phyloP scores from a whole-genome alignment of 2,888 invertebrate species.

The Hoplodrina ambigua region DNA sequence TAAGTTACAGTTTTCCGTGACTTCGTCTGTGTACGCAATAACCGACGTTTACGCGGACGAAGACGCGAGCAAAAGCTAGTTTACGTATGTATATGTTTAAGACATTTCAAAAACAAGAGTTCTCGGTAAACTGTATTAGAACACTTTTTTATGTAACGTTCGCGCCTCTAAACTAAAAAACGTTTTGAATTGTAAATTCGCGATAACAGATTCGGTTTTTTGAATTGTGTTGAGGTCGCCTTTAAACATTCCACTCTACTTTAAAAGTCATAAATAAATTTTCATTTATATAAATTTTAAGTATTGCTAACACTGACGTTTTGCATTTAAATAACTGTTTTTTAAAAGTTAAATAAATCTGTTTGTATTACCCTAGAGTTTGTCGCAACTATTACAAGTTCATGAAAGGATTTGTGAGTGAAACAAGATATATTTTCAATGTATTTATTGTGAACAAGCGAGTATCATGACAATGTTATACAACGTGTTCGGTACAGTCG shows the following conservation, averaged over 20 bases:
- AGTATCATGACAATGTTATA: conserved; percentile 43
- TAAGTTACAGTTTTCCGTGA: too few species aligned
- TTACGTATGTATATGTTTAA: conserved; percentile 54
- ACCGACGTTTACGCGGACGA: too few species aligned
- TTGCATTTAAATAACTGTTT: conserved; percentile 57
- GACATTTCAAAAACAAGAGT: conserved; percentile 33
- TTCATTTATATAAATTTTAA: conserved; percentile 60
- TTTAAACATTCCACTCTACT: conserved; percentile 61
- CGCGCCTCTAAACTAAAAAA: conserved; percentile 55
- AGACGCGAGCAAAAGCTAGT: too few species aligned
- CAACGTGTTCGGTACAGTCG: conserved; percentile 43
- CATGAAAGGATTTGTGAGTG: conserved; percentile 30
- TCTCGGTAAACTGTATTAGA: conserved; percentile 43
- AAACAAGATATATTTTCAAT: conserved; percentile 38
- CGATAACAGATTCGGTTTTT: conserved; percentile 59
- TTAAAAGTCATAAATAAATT: conserved; percentile 65
- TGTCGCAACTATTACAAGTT: conserved; percentile 8
- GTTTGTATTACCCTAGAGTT: conserved; percentile 24
- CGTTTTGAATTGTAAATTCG: conserved; percentile 64
- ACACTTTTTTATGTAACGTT: conserved; percentile 48
- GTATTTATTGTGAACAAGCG: conserved; percentile 52
- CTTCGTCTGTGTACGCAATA: too few species aligned
- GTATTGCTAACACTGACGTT: conserved; percentile 48
- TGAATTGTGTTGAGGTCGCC: conserved; percentile 63
- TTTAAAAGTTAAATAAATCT: conserved; percentile 34